These are phyloP conservation scores for Cavia porcellus DNA, from an alignment of 2,113 vertebrate species.

Conservation along the genomic window DNA sequence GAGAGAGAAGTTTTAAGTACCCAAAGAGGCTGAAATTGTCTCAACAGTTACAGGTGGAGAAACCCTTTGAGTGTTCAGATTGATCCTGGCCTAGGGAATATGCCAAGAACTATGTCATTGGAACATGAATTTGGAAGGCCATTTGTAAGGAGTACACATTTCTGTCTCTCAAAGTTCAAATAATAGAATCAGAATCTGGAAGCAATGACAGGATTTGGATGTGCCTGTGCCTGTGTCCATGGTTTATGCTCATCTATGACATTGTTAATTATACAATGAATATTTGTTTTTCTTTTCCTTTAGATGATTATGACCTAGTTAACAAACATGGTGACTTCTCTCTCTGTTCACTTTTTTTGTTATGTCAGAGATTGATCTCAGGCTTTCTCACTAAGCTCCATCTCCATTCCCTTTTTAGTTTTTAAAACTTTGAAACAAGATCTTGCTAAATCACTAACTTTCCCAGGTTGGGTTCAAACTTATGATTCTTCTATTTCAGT, in stretches of 20 bases:
- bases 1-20: conserved; percentile 43
- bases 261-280: neutral
- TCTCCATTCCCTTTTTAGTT: neutral
- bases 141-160: neutral
- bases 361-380: neutral
- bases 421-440: neutral
- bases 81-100: conserved; percentile 46
- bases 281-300: neutral
- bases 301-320: neutral
- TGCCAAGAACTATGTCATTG: neutral
- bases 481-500: neutral
- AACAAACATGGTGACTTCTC: neutral
- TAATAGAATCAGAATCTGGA: neutral
- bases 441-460: neutral
- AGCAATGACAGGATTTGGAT: neutral
- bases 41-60: neutral
- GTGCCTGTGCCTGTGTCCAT: neutral
- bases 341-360: neutral
- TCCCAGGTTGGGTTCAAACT: neutral
- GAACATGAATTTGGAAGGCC: neutral
- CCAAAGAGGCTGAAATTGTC: conserved; percentile 3
- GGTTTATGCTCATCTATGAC: neutral
- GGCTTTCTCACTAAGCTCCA: neutral
- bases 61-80: neutral
- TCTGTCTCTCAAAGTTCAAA: neutral